Percentiles rank a stretch among this genome's conserved stretches.
Evolutionary conservation across 2,888 invertebrate species (phyloP).

Genomic region (Agapostemon virescens): DNA sequence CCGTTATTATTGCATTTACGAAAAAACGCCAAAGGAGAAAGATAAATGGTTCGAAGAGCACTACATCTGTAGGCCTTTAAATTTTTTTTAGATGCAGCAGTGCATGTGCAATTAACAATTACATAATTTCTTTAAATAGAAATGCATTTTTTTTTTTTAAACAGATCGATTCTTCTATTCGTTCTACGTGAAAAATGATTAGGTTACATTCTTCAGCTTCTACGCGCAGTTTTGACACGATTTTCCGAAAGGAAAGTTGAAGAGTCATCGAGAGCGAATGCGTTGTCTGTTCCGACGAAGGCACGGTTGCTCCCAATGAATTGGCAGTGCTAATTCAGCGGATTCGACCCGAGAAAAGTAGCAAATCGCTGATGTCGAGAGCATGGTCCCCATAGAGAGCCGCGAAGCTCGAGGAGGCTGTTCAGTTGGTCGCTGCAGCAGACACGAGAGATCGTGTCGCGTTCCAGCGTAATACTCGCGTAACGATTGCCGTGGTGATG

Average conservation of each 20-base stretch:
- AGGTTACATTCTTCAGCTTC: neutral
- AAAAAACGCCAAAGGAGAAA: too few species aligned
- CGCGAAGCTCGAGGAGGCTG: neutral
- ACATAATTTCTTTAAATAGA: too few species aligned
- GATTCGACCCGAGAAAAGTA: neutral
- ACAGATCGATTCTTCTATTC: too few species aligned
- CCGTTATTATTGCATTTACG: too few species aligned
- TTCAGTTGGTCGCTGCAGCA: constrained; percentile 29
- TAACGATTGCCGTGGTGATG: constrained; percentile 41
- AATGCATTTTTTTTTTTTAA: too few species aligned
- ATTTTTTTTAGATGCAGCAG: too few species aligned
- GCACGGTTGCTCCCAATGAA: neutral
- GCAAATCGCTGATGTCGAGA: neutral
- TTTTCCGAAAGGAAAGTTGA: neutral
- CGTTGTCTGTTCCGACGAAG: neutral
- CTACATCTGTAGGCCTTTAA: too few species aligned
- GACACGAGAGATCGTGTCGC: constrained; percentile 49
- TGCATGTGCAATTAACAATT: too few species aligned
- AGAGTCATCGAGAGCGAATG: neutral
- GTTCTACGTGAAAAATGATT: too few species aligned
- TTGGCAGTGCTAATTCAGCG: neutral
- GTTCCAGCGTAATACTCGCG: constrained; percentile 59
- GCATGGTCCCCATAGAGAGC: neutral
- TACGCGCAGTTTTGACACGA: too few species aligned
- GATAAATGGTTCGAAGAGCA: too few species aligned